Conservation (phyloP, 2,797 vertebrate genomes). For the Karalla daura region DNA sequence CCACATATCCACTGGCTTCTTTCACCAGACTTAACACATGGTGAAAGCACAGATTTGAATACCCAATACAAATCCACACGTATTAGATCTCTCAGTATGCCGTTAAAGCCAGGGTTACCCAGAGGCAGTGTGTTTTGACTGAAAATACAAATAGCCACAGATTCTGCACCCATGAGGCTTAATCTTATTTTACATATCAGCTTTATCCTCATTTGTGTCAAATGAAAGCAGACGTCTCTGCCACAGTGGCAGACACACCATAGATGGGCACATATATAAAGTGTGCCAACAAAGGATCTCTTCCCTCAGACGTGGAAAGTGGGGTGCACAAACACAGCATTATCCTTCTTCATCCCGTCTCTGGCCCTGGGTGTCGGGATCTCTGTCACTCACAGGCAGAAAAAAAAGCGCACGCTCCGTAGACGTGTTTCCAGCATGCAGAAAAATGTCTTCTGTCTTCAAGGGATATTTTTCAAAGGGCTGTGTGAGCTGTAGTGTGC, state of each 20-base stretch:
- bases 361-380: constrained; percentile 60
- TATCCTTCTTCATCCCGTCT: constrained; percentile 65
- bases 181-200: constrained; percentile 55
- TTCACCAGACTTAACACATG: constrained; percentile 58
- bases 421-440: constrained; percentile 47
- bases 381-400: constrained; percentile 62
- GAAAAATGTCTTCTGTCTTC: constrained; percentile 72
- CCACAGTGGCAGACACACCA: constrained; percentile 36
- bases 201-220: constrained; percentile 67
- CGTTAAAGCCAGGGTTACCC: constrained; percentile 38
- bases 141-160: constrained; percentile 49
- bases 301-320: constrained; percentile 49
- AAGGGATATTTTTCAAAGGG: constrained; percentile 73
- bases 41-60: constrained; percentile 63
- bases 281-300: constrained; percentile 55
- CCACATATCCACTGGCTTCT: constrained; percentile 58
- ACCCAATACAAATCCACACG: constrained; percentile 50
- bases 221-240: constrained; percentile 40
- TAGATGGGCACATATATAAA: constrained; percentile 42
- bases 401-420: constrained; percentile 19
- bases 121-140: constrained; percentile 39
- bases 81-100: constrained; percentile 42
- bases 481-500: constrained; percentile 74
- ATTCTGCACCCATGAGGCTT: constrained; percentile 25
- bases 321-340: constrained; percentile 65